Conservation (phyloP, 2,888 invertebrate genomes). For the Diploptera punctata region DNA sequence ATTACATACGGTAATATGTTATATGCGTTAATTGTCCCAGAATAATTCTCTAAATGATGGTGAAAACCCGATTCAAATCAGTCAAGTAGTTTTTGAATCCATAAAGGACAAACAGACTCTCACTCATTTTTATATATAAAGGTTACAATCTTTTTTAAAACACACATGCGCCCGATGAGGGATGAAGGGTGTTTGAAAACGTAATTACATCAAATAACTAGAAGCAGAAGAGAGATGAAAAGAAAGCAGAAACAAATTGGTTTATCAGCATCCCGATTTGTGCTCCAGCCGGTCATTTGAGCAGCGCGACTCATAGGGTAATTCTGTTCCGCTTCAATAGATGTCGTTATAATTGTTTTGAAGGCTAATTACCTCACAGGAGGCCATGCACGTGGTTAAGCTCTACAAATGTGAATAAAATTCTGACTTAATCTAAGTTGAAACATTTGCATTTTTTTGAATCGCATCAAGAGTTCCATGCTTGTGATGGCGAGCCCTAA, state of each 20-base stretch:
- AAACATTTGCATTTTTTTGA: slow-evolving; percentile 3
- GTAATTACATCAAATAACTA: not conserved
- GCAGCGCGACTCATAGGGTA: not conserved
- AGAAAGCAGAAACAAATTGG: not conserved
- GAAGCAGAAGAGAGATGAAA: not conserved
- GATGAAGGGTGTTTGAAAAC: slow-evolving; percentile 1
- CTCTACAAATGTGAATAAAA: not conserved
- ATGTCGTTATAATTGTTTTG: slow-evolving; percentile 1
- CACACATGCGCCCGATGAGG: not conserved
- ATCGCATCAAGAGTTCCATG: not conserved
- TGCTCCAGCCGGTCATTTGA: not conserved
- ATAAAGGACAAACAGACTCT: no score
- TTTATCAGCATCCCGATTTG: slow-evolving; percentile 11
- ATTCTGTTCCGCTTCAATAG: slow-evolving; percentile 9
- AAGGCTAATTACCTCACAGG: not conserved
- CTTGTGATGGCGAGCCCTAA: not conserved
- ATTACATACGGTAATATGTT: no score
- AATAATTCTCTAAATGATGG: no score
- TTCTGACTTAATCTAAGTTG: not conserved
- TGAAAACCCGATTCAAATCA: no score
- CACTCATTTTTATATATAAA: no score
- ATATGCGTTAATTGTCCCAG: no score
- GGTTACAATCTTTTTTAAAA: slow-evolving; percentile 3
- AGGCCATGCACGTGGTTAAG: not conserved
- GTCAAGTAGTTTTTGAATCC: no score